phyloP scores from a whole-genome alignment of 2,888 invertebrate species.

The Ectemnius continuus region DNA sequence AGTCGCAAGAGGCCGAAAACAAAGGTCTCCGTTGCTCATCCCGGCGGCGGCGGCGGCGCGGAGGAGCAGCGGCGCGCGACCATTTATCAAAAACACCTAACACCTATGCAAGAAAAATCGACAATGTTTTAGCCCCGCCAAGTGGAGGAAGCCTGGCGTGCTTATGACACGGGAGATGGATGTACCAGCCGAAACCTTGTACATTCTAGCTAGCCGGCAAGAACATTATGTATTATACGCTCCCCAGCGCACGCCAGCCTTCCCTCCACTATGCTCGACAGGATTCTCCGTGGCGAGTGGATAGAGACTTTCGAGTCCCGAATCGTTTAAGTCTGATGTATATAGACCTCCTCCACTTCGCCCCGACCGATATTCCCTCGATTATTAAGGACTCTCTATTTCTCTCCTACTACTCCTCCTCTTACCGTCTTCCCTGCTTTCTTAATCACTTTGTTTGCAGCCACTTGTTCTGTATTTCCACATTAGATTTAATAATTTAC shows the following conservation, averaged over 20 bases:
- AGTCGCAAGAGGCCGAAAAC: too few species aligned
- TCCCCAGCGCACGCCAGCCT: constrained; percentile 24
- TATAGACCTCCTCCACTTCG: constrained; percentile 7
- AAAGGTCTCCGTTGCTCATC: too few species aligned
- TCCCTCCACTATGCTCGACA: constrained; percentile 34
- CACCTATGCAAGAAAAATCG: constrained; percentile 72
- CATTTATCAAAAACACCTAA: constrained; percentile 69
- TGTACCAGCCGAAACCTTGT: constrained; percentile 67
- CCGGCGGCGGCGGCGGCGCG: too few species aligned
- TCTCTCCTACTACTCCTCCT: too few species aligned
- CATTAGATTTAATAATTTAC: too few species aligned
- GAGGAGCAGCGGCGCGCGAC: constrained; percentile 40
- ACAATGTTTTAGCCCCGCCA: constrained; percentile 66
- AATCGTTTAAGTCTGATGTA: constrained; percentile 37
- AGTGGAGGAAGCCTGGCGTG: constrained; percentile 62
- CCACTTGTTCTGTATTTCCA: too few species aligned
- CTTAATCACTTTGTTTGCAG: not conserved
- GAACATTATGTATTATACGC: constrained; percentile 69
- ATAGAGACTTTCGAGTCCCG: constrained; percentile 47
- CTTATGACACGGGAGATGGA: constrained; percentile 71
- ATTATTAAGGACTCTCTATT: too few species aligned
- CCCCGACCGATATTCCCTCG: not conserved
- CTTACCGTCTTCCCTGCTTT: too few species aligned
- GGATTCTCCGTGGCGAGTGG: constrained; percentile 47
- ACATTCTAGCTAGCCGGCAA: constrained; percentile 62